Evolutionary conservation across 2,888 invertebrate genomes (phyloP), one percentile per base, ranked within the genome.

Genomic region (Zaprionus obscuricornis): DNA sequence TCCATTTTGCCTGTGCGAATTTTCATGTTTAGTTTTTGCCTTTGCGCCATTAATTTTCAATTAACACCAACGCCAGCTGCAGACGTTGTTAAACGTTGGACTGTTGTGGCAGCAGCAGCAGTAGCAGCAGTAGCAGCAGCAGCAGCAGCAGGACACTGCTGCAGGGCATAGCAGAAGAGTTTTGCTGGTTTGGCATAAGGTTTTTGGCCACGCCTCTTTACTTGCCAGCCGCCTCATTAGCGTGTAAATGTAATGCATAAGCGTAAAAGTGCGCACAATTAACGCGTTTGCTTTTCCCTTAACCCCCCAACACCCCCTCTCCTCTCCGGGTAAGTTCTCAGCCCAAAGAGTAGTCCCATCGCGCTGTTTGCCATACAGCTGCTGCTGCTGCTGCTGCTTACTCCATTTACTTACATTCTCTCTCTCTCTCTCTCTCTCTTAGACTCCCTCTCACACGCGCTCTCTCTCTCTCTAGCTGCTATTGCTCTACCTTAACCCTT

Each of bases 41-140:
- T 67, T 73, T 65, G 85, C 79, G 58, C 81, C 79, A 81, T 81
- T 81, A 81, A 81, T 83, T 81, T 81, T 81, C 79, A 81, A 81
- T 81, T 81, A 81, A 81, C 79, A 83, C 85, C n/a, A 67, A 63
- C 64, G 76, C 79, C 79, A 82, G 70, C 33, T 65, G 64, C 83
- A 78, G 78, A 62, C 76, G 49, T 52, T 42, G 43, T 8, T 14
- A 14, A 5, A n/a, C 10, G 7, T 26, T n/a, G n/a, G n/a, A n/a
- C n/a, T n/a, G n/a, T n/a, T n/a, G n/a, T n/a, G n/a, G n/a, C n/a
- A n/a, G n/a, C n/a, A n/a, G n/a, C n/a, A n/a, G n/a, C n/a, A n/a
- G n/a, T n/a, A n/a, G n/a, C n/a, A n/a, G n/a, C n/a, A n/a, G n/a
- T n/a, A n/a, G n/a, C n/a, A n/a, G n/a, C n/a, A n/a, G n/a, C n/a